Conservation (phyloP, 2,797 vertebrate species). For the Pseudopleuronectes americanus region DNA sequence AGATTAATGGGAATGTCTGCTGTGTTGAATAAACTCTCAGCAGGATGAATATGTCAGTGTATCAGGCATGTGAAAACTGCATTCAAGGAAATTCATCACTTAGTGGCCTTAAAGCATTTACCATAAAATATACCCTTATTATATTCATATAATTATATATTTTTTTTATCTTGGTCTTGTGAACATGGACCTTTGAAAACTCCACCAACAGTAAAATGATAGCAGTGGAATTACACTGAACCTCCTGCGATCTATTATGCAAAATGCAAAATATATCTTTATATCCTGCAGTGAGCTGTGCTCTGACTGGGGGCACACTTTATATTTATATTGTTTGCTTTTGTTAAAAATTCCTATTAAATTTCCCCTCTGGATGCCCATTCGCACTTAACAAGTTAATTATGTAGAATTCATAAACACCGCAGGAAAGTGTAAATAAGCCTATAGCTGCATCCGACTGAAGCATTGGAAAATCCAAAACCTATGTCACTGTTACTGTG, state of each 20-base stretch:
- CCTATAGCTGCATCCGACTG: neutral
- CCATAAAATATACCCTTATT: slow-evolving; percentile 6
- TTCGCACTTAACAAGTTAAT: slow-evolving; percentile 27
- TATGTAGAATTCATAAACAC: neutral
- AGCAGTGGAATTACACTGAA: neutral
- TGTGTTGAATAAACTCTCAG: slow-evolving; percentile 25
- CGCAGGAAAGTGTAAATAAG: slow-evolving; percentile 16
- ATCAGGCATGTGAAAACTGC: neutral
- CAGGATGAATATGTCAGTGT: neutral
- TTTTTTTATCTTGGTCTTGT: neutral
- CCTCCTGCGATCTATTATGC: slow-evolving; percentile 19
- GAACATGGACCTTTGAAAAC: neutral
- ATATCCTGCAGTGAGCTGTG: slow-evolving; percentile 15
- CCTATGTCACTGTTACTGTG: neutral
- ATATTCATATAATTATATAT: too few species aligned
- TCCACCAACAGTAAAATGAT: slow-evolving; percentile 3
- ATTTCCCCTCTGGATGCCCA: slow-evolving; percentile 15
- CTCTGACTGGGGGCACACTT: neutral
- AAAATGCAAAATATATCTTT: slow-evolving; percentile 22
- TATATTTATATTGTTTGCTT: slow-evolving; percentile 32
- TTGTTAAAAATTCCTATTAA: slow-evolving; percentile 20
- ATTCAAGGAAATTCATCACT: neutral
- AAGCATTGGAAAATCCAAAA: slow-evolving; percentile 12
- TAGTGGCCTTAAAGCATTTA: neutral
- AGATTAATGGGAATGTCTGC: slow-evolving; percentile 30